Conservation (phyloP, 2,113 vertebrate genomes). For the Gobiocypris rarus region DNA sequence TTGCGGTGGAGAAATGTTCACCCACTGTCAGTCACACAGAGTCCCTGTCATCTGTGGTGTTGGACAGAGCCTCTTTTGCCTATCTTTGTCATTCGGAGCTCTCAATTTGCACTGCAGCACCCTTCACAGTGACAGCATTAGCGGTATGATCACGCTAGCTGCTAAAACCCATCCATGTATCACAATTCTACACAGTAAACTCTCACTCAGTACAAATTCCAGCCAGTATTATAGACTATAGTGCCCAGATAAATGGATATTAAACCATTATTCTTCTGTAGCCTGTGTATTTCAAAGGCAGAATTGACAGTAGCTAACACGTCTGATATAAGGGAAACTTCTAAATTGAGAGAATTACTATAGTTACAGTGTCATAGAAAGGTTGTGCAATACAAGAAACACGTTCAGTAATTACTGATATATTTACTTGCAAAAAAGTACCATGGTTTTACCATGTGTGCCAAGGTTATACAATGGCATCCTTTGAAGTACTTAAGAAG, state of each 20-base stretch:
- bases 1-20: conserved; percentile 23
- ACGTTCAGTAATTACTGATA: not conserved
- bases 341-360: not conserved
- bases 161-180: conserved; percentile 1
- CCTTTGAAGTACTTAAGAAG: not conserved
- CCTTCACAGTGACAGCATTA: not conserved
- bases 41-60: conserved; percentile 39
- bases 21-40: conserved; percentile 35
- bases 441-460: not conserved
- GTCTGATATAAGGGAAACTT: not conserved
- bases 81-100: conserved; percentile 32
- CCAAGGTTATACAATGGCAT: not conserved
- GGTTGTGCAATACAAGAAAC: not conserved
- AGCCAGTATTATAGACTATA: conserved; percentile 5
- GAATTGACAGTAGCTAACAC: not conserved
- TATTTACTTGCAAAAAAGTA: not conserved
- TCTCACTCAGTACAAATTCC: conserved; percentile 5
- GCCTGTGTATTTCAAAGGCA: conserved; percentile 4
- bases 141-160: not conserved
- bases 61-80: conserved; percentile 10
- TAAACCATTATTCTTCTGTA: not conserved
- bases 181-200: conserved; percentile 19
- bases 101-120: conserved; percentile 22
- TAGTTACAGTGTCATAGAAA: not conserved
- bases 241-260: not conserved